Base-by-base conservation (phyloP, 2,113 vertebrate genomes). In the Osmerus eperlanus region DNA sequence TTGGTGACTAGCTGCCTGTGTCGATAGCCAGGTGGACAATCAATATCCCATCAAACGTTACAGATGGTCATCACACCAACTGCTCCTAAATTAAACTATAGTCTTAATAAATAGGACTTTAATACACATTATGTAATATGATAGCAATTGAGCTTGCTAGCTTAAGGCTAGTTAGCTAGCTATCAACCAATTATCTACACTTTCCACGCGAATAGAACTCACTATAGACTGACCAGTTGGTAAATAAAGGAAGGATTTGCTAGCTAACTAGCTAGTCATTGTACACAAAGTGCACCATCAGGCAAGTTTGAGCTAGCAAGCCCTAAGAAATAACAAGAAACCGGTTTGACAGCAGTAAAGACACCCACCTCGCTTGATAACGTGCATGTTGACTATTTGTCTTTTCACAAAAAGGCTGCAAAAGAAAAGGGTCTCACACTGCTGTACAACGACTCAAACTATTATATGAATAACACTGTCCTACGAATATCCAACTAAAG, bases 331-430 rank as follows among this genome's bases (percentile, higher is more conserved):
- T 28, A 16, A 25, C 15, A 13, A 8, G n/a, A 12, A 15, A 53
- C n/a, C 9, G 12, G 3, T 19, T 23, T 53, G 12, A n/a, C 29
- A 53, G 19, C 0, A 71, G 23, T 3, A 19, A 3, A 21, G 0
- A 1, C 64, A 77, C 85, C 70, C 90, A 97, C 96, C 96, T 90
- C 96, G 81, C 82, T 97, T 97, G n/a, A 97, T 91, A 54, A 98
- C 96, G 73, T 96, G 94, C 96, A 97, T 98, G 67, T 76, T 89
- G 62, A 69, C 72, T 65, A 32, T 47, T n/a, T 16, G 52, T 67
- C 3, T 66, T 25, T 63, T 23, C 11, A 14, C 3, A 14, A 29
- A 70, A 25, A 19, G 71, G 60, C 2, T 47, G 74, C 36, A 25
- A 54, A 51, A 2, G 16, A 18, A 51, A 32, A n/a, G 19, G 13